These are phyloP conservation scores for Antheraea mylitta DNA, from an alignment of 1,140 invertebrate species.

Conservation along the genomic window DNA sequence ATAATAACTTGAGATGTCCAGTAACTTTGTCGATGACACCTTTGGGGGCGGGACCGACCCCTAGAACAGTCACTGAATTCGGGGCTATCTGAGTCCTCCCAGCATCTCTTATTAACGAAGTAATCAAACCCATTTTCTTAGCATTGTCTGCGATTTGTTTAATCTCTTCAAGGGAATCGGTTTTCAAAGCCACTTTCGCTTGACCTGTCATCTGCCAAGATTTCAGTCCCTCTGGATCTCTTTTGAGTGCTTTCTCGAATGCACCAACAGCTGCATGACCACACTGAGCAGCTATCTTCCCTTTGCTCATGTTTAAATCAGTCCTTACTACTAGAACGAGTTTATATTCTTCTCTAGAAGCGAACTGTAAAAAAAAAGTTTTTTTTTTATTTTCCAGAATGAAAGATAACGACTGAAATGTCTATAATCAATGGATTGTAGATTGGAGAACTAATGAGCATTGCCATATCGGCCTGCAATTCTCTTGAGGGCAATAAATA, in stretches of 20 bases:
- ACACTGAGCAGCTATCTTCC: slow-evolving; percentile 96
- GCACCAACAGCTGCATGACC: slow-evolving; percentile 92
- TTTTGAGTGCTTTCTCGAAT: slow-evolving; percentile 84
- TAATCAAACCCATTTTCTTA: slow-evolving; percentile 83
- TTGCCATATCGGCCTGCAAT: no score
- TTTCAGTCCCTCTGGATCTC: slow-evolving; percentile 82
- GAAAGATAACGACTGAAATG: no score
- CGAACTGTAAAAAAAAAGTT: slow-evolving; percentile 43
- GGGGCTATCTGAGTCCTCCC: slow-evolving; percentile 93
- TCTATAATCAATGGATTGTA: no score
- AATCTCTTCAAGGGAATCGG: slow-evolving; percentile 84
- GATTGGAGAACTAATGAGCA: no score
- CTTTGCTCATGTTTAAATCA: slow-evolving; percentile 96
- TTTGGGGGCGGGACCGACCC: slow-evolving; percentile 91
- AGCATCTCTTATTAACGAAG: slow-evolving; percentile 90
- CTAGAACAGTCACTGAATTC: slow-evolving; percentile 93
- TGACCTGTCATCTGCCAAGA: slow-evolving; percentile 90
- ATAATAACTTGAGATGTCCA: slow-evolving; percentile 92
- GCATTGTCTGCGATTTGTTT: slow-evolving; percentile 84
- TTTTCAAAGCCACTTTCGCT: slow-evolving; percentile 90
- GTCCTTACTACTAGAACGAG: slow-evolving; percentile 92
- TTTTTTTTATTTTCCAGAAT: no score
- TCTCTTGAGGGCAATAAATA: no score
- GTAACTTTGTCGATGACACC: slow-evolving; percentile 89
- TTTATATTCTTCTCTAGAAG: slow-evolving; percentile 82